Evolutionary conservation across 2,113 vertebrate species (phyloP), one percentile per base, ranked within the genome.

Genomic region (Nannobrachium achirus): DNA sequence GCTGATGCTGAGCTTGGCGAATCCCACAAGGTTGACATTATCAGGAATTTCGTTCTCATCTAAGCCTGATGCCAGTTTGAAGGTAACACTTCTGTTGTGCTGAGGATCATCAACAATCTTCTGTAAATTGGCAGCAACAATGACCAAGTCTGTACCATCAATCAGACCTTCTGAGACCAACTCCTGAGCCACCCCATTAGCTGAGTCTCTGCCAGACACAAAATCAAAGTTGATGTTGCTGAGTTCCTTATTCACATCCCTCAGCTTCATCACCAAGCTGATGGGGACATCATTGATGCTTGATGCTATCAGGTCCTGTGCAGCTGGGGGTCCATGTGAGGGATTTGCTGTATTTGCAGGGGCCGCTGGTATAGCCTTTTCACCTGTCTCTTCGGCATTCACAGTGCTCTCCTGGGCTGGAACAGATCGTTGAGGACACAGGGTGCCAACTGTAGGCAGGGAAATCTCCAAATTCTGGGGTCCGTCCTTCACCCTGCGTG

Each of bases 1-100:
- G 92, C 94, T 99, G 93, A 99, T 98, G 94, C 96, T 99, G 91
- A 99, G 97, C 92, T 99, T 97, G 66, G 98, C 98, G 85, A 99
- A 99, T 88, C 98, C 98, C 88, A 99, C 93, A 58, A 99, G 96
- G 88, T 99, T 99, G 79, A 96, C 80, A 68, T 99, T 97, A 52
- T 99, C 98, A 0, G 97, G 97, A 84, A 99, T 96, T 89, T 99
- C 98, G 0, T 96, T 98, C 78, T 95, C 95, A 73, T 99, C 97
- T 0, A 97, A 91, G 10, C 97, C 96, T 58, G 97, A 99, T 0
- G 97, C 98, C 96, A 99, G 92, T 89, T 96, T 99, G 91, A 99
- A 99, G 80, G 98, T 99, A 92, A 98, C 94, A 73, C 96, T 98
- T 95, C 94, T 94, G 90, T 98, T 97, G 81, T 92, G 92, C 65